Evolutionary conservation across 1,140 invertebrate species (phyloP).

Genomic region (Leptinotarsa defecta): DNA sequence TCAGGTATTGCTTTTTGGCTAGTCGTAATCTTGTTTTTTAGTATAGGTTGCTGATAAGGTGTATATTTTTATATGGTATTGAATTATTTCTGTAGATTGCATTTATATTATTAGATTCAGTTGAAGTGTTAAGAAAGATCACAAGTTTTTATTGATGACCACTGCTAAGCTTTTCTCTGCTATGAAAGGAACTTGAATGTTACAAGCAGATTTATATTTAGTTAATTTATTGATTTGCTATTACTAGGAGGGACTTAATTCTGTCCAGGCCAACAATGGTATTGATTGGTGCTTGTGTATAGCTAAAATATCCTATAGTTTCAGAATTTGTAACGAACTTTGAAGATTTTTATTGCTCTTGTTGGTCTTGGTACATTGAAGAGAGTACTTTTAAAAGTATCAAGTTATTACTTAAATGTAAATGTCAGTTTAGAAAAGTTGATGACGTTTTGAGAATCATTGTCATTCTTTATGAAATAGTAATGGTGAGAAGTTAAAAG

Average conservation of each 20-base stretch:
- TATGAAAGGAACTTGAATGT: not conserved
- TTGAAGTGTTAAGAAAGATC: not conserved
- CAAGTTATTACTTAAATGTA: too few relatives aligned
- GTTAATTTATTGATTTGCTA: not conserved
- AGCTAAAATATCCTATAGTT: too few relatives aligned
- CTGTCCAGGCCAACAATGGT: not conserved
- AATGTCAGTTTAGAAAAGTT: too few relatives aligned
- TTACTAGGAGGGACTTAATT: not conserved
- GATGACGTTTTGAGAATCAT: too few relatives aligned
- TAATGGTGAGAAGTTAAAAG: too few relatives aligned
- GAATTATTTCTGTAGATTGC: conserved; percentile 6
- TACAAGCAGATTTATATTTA: not conserved
- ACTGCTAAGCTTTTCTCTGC: conserved; percentile 1
- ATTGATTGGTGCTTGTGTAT: not conserved
- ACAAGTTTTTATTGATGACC: not conserved
- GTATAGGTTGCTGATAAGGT: conserved; percentile 20
- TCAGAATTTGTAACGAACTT: too few relatives aligned
- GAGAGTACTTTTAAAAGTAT: too few relatives aligned
- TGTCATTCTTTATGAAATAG: too few relatives aligned
- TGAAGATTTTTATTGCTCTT: too few relatives aligned
- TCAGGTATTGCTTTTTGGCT: conserved; percentile 39
- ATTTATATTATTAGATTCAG: conserved; percentile 1
- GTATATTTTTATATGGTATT: conserved; percentile 32
- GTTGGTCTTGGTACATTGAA: too few relatives aligned
- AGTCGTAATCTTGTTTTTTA: conserved; percentile 34